A percentile compares a stretch with the other conserved stretches of the same genome.
phyloP scores from a whole-genome alignment of 2,797 vertebrate genomes.

The Crenuchus spilurus region DNA sequence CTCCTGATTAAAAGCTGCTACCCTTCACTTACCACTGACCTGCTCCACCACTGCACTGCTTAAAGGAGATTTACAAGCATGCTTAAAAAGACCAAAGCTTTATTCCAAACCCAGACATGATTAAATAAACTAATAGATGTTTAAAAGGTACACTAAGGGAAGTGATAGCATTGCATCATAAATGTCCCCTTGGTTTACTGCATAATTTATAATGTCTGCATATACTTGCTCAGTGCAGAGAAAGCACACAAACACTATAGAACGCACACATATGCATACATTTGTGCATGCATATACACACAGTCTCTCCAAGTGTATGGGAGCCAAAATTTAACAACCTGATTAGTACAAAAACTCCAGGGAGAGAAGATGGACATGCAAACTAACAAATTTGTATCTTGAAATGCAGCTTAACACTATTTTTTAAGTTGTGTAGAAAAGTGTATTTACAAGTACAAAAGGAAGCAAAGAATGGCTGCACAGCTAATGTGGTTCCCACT shows the following conservation, averaged over 20 bases:
- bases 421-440: too few relatives aligned
- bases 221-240: not conserved
- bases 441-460: too few relatives aligned
- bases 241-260: not conserved
- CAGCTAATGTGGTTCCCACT: too few relatives aligned
- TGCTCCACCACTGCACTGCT: constrained; percentile 12
- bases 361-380: not conserved
- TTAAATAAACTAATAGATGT: not conserved
- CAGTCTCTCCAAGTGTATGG: too few relatives aligned
- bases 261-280: not conserved
- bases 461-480: too few relatives aligned
- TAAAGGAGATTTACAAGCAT: not conserved
- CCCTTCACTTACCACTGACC: constrained; percentile 56
- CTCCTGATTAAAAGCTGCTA: constrained; percentile 74
- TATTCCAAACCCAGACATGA: not conserved
- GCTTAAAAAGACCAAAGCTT: not conserved
- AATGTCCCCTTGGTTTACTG: not conserved
- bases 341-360: not conserved
- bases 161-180: not conserved
- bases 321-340: not conserved
- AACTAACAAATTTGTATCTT: too few relatives aligned
- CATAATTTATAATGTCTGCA: not conserved
- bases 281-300: not conserved
- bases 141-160: not conserved
- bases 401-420: too few relatives aligned